A percentile compares a stretch with the other conserved stretches of the same genome.
Conservation (phyloP, 2,113 vertebrate species). For the Egretta garzetta region DNA sequence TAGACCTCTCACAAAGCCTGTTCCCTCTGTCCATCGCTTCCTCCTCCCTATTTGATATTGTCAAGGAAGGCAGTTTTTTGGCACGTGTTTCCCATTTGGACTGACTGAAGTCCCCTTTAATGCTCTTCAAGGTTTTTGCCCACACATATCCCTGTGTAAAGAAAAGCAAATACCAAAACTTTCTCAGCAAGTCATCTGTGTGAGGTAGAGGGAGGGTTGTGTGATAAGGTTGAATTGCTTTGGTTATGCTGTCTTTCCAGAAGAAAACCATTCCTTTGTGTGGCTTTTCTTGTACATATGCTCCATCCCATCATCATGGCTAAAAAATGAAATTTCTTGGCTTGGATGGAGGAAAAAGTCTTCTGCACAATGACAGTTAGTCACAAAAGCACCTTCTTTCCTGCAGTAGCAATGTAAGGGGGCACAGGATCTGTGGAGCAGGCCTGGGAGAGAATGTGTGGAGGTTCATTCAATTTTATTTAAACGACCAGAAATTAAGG, state of each 20-base stretch:
- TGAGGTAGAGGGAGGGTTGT: not conserved
- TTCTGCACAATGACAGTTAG: not conserved
- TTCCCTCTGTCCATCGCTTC: not conserved
- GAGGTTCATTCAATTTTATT: not conserved
- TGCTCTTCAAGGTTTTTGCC: not conserved
- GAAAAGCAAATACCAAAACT: not conserved
- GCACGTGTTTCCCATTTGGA: not conserved
- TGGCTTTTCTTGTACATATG: not conserved
- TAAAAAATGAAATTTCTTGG: not conserved
- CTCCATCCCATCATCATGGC: not conserved
- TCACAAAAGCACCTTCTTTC: not conserved
- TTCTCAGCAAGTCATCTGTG: not conserved
- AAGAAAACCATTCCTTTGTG: not conserved
- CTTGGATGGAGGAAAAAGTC: not conserved
- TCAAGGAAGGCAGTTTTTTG: not conserved
- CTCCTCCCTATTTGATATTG: not conserved
- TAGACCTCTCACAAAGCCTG: not conserved
- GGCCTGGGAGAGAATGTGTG: not conserved
- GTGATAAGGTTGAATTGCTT: not conserved
- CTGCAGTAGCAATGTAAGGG: not conserved
- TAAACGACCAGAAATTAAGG: conserved; percentile 12
- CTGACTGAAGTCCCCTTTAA: not conserved
- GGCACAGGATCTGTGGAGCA: not conserved
- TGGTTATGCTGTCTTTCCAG: not conserved
- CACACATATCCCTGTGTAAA: not conserved